Evolutionary conservation across 2,888 invertebrate genomes (phyloP), one percentile per base, ranked within the genome.

Genomic region (Hyles lineata): DNA sequence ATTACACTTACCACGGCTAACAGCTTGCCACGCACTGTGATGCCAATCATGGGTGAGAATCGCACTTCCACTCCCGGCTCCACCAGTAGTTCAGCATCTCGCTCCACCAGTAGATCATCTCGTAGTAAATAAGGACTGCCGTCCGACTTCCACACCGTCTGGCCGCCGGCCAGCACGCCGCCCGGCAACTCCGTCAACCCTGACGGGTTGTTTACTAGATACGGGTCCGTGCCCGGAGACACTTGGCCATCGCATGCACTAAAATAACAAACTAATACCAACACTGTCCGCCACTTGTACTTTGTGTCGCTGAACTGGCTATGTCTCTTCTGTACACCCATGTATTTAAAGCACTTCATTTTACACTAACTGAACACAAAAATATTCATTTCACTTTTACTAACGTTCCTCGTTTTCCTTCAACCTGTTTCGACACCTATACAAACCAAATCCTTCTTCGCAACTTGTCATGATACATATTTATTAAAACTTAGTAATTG

Each of bases 31-130:
- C 97, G 96, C 67, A 99, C 97, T 43, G 98, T 98, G 86, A 99
- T 97, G 77, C 99, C 99, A 82, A 98, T 96, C 94, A 98, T 98
- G 3, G 99, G 98, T 7, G 97, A 97, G 90, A 99, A 98, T 81
- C 97, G 96, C 72, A 99, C 94, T 83, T 97, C 97, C 0, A 98
- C 98, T 35, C 99, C 99, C 19, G 99, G 96, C 87, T 98, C 98
- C 74, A 99, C 96, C 72, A 97, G 95, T 82, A 99, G 93, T 84
- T 97, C 97, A 0, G 97, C 98, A 76, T 96, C 96, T 78, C 96
- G 95, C 82, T 97, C 97, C 71, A 99, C 95, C 81, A 97, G 95
- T 74, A 98, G 94, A 91, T 98, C 98, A 85, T 97, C 97, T 76
- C 97, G 95, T 32, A 98, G 94, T 82, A 97, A 92, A 86, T 97